These are phyloP conservation scores for Naja naja DNA, from an alignment of 2,113 vertebrate genomes.

Conservation along the genomic window DNA sequence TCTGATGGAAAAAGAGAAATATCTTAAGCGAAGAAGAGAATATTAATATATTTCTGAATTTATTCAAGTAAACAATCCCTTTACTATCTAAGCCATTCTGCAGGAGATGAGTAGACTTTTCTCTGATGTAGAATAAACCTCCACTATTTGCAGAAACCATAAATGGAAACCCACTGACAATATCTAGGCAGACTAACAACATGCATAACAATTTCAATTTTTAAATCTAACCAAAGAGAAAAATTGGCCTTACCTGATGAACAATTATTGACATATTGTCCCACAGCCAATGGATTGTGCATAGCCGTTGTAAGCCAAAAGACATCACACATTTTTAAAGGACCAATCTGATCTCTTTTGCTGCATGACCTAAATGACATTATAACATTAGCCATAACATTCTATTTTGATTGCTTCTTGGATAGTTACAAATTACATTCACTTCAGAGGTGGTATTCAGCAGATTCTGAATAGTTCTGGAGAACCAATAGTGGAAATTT, in stretches of 20 bases:
- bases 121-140: neutral
- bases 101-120: neutral
- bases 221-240: neutral
- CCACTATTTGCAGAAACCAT: neutral
- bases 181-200: neutral
- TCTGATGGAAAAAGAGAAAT: slow-evolving; percentile 63
- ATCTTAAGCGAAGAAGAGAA: neutral
- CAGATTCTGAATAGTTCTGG: too few species aligned
- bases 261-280: slow-evolving; percentile 95
- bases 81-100: neutral
- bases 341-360: slow-evolving; percentile 83
- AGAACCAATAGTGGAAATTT: too few species aligned
- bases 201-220: neutral
- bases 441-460: too few species aligned
- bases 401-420: accelerated
- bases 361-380: slow-evolving; percentile 80
- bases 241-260: slow-evolving; percentile 73
- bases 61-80: neutral
- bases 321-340: slow-evolving; percentile 80
- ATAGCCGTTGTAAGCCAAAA: slow-evolving; percentile 81
- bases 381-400: accelerated
- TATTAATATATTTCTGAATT: neutral
- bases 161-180: neutral
- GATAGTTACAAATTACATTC: neutral
- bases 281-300: slow-evolving; percentile 84